These are phyloP conservation scores for Enteromius mattozi DNA, from an alignment of 2,797 vertebrate species.

Conservation along the genomic window DNA sequence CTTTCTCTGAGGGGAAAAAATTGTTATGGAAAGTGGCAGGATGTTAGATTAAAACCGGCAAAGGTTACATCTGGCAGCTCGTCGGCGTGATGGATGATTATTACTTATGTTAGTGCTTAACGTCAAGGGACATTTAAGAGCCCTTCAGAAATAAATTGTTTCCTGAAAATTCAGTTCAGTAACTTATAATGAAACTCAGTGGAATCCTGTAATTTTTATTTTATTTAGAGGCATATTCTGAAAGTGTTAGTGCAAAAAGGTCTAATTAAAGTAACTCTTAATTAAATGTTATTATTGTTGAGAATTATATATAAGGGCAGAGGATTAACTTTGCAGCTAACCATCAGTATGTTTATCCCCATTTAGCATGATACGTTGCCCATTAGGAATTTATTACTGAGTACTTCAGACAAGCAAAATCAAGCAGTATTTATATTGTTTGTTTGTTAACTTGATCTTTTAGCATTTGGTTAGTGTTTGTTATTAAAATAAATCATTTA, in stretches of 20 bases:
- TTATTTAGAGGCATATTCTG: conserved; percentile 14
- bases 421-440: not conserved
- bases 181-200: conserved; percentile 66
- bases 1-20: conserved; percentile 46
- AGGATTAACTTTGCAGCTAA: not conserved
- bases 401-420: not conserved
- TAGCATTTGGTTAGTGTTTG: not conserved
- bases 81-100: conserved; percentile 74
- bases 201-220: conserved; percentile 48
- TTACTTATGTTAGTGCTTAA: conserved; percentile 69
- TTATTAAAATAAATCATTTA: not conserved
- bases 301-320: not conserved
- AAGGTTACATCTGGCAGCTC: conserved; percentile 67
- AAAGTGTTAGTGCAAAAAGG: not conserved
- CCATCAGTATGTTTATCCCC: not conserved
- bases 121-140: conserved; percentile 71
- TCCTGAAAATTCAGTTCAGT: conserved; percentile 68
- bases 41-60: conserved; percentile 69
- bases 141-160: conserved; percentile 75
- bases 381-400: not conserved
- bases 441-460: not conserved
- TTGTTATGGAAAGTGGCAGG: conserved; percentile 70
- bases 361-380: not conserved
- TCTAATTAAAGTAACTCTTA: not conserved
- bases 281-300: not conserved